Evolutionary conservation across 2,113 vertebrate species (phyloP), one percentile per base, ranked within the genome.

Genomic region (Brienomyrus brachyistius): DNA sequence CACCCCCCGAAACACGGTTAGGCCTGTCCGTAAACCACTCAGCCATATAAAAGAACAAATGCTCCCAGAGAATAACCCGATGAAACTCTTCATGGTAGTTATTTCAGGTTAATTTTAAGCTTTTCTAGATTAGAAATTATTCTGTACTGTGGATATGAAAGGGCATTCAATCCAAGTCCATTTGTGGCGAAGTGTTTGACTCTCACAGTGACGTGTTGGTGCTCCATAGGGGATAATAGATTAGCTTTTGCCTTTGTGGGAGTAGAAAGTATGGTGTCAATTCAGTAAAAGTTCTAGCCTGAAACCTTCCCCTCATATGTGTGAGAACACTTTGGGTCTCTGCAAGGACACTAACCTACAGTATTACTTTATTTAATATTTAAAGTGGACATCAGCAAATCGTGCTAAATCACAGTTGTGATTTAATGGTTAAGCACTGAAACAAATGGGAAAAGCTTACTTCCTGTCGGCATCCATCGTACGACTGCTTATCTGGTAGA

Each of bases 321-420:
- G 31, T 54, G 51, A 87, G 51, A 56, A 35, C 51, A 35, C 51
- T 54, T 87, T 9, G 10, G 31, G 51, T 5, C 85, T 17, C 11
- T 19, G n/a, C 40, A 40, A 54, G 8, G 85, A 40, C 50, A 87
- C 27, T 13, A 87, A 87, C 48, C 4, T 87, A 31, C 31, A 31
- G 31, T 31, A 21, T 35, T 40, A 54, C 21, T 27, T 40, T 87
- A 27, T 51, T 87, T 35, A 87, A 35, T 35, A n/a, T n/a, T n/a
- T n/a, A 13, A 87, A 87, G 51, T 19, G 51, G 85, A 87, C 51
- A 31, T 87, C n/a, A 19, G 48, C 85, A 87, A 87, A 87, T 31
- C 19, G 2, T n/a, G n/a, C 48, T 43, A 45, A 43, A 45, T 40
- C 19, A 45, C 77, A 82, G 3, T 1, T 45, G 45, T 48, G 19